phyloP scores from a whole-genome alignment of 2,113 vertebrate genomes.

The Brachyhypopomus gauderio region DNA sequence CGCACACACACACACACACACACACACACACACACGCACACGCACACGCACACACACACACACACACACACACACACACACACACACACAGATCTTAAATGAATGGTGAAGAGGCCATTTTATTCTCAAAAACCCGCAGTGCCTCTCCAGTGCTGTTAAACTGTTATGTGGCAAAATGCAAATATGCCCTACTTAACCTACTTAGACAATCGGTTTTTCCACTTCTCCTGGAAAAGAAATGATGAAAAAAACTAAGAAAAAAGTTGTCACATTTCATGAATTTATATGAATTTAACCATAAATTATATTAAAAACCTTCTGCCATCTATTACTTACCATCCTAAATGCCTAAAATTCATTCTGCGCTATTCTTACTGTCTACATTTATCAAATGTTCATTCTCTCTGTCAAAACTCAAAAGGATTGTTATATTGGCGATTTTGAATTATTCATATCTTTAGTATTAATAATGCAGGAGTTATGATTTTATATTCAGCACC shows the following conservation, averaged over 20 bases:
- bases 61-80: not conserved
- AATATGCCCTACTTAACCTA: conserved; percentile 11
- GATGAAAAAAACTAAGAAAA: not conserved
- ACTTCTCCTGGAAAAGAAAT: conserved; percentile 15
- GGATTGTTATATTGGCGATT: conserved; percentile 40
- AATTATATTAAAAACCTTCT: not conserved
- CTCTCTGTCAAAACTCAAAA: conserved; percentile 35
- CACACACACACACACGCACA: not conserved
- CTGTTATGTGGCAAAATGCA: conserved; percentile 18
- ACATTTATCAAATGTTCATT: conserved; percentile 26
- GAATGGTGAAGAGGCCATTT: conserved; percentile 5
- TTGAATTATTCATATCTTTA: conserved; percentile 51
- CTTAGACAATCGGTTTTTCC: conserved; percentile 22
- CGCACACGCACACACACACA: not conserved
- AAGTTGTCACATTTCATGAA: not conserved
- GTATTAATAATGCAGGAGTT: conserved; percentile 51
- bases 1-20: not conserved
- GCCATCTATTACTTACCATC: conserved; percentile 1
- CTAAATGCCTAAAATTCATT: conserved; percentile 25
- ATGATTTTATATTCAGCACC: conserved; percentile 41
- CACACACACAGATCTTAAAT: not conserved
- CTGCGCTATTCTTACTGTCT: conserved; percentile 4
- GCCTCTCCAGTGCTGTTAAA: conserved; percentile 1
- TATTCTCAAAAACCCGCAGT: not conserved
- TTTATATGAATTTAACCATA: not conserved